Base-by-base conservation (phyloP, 1,140 invertebrate genomes). In the Andrena cerasifolii region DNA sequence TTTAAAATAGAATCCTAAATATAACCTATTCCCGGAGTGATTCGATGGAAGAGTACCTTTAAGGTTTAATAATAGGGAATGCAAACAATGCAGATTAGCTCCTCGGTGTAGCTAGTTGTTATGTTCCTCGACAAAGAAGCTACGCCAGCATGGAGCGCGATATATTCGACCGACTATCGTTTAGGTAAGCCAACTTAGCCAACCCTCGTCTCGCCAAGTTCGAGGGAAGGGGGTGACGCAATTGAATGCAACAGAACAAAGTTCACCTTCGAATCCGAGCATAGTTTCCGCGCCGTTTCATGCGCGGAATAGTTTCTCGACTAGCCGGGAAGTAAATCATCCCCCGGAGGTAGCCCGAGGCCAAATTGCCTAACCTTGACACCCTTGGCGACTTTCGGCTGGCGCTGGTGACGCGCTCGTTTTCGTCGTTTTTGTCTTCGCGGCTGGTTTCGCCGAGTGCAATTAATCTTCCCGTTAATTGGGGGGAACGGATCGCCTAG, bases 401-500 rank as follows among this genome's bases (percentile, higher is more conserved):
- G 28, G 56, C 16, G 18, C 28, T 58, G 36, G 45, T 40, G 18
- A 58, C 53, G 36, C 36, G 68, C 26, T 74, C 26, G 18, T 67
- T 56, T 54, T 58, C 62, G 26, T 54, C 40, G 33, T 75, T 56
- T 75, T 36, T 18, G 31, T 56, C 10, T 21, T 54, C 26, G 26
- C 33, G 24, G n/a, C 4, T 8, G 43, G 56, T 33, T 43, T 8
- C 59, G 18, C 14, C 4, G 0, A 2, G 47, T 8, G n/a, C 51
- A 33, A 75, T 75, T 75, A 75, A 67, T 75, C 72, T 75, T 73
- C n/a, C 36, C 40, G 51, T 45, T 67, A 67, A 75, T 67, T 67
- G 72, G 62, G 4, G 36, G 58, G 54, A 73, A 67, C 21, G 72
- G 62, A 56, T 67, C 49, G 33, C 33, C n/a, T n/a, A n/a, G n/a